A percentile compares a stretch with the other conserved stretches of the same genome.
These are phyloP conservation scores for Peucedramus taeniatus DNA, from an alignment of 2,113 vertebrate species.

Conservation along the genomic window DNA sequence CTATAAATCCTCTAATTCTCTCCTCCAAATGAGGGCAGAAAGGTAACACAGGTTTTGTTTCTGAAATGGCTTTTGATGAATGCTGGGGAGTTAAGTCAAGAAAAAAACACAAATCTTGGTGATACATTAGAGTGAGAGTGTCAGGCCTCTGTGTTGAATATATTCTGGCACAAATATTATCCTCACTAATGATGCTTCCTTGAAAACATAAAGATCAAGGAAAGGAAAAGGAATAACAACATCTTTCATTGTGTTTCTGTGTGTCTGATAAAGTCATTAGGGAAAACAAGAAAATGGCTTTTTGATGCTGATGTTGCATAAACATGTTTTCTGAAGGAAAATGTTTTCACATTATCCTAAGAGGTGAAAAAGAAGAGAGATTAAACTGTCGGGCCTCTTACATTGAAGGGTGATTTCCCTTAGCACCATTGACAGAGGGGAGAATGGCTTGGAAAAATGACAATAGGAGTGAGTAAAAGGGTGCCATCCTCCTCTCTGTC, in stretches of 20 bases:
- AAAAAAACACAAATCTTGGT: neutral
- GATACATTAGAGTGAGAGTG: neutral
- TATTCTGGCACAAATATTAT: slow-evolving; percentile 35
- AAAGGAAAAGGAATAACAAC: slow-evolving; percentile 53
- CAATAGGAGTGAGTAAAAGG: neutral
- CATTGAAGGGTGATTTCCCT: neutral
- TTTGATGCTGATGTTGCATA: slow-evolving; percentile 71
- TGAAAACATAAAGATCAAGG: slow-evolving; percentile 52
- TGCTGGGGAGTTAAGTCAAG: neutral
- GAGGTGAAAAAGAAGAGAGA: slow-evolving; percentile 32
- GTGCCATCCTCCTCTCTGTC: neutral
- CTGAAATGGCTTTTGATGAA: neutral
- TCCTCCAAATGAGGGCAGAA: neutral
- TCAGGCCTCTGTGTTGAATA: slow-evolving; percentile 30
- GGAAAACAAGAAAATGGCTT: slow-evolving; percentile 67
- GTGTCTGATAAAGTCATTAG: slow-evolving; percentile 65
- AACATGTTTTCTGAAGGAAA: slow-evolving; percentile 63
- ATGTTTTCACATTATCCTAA: slow-evolving; percentile 60
- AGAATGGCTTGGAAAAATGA: neutral
- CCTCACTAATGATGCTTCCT: slow-evolving; percentile 28
- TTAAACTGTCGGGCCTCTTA: neutral
- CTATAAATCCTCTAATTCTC: neutral
- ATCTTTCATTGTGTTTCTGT: slow-evolving; percentile 56
- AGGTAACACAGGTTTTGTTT: neutral
- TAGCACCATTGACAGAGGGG: neutral